Conservation (phyloP, 2,888 invertebrate species). For the Tachystola acroxantha region DNA sequence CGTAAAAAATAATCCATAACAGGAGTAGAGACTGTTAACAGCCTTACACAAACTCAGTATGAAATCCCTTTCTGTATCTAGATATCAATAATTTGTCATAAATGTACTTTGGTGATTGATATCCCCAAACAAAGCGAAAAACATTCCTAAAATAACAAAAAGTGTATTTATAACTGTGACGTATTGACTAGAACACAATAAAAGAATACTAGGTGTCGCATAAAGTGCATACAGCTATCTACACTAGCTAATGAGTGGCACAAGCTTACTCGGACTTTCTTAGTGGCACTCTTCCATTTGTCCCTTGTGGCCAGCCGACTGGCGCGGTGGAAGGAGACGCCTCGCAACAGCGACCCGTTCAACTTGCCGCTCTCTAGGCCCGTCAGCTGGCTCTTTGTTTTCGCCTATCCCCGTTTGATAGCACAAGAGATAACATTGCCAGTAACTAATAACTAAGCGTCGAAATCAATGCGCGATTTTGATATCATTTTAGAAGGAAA, state of each 20-base stretch:
- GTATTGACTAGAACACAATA: too few relatives aligned
- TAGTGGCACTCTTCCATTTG: slow-evolving; percentile 84
- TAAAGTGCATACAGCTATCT: neutral
- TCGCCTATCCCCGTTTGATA: slow-evolving; percentile 66
- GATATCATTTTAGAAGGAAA: too few relatives aligned
- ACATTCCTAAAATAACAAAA: too few relatives aligned
- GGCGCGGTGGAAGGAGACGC: slow-evolving; percentile 81
- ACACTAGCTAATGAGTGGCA: slow-evolving; percentile 2
- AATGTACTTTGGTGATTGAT: too few relatives aligned
- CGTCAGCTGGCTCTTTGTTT: slow-evolving; percentile 81
- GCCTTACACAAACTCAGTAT: too few relatives aligned
- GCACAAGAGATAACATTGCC: slow-evolving; percentile 41
- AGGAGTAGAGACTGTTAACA: too few relatives aligned
- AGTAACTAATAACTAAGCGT: slow-evolving; percentile 1
- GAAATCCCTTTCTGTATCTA: too few relatives aligned
- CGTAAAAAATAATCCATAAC: too few relatives aligned
- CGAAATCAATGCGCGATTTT: too few relatives aligned
- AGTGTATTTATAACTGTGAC: too few relatives aligned
- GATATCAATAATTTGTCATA: too few relatives aligned
- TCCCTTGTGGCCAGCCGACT: slow-evolving; percentile 71
- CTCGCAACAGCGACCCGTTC: slow-evolving; percentile 80
- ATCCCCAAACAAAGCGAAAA: too few relatives aligned
- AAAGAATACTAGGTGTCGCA: neutral
- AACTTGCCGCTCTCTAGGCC: slow-evolving; percentile 82
- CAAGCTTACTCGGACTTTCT: slow-evolving; percentile 86